Conservation (phyloP, 2,797 vertebrate genomes). For the Takifugu ocellatus region DNA sequence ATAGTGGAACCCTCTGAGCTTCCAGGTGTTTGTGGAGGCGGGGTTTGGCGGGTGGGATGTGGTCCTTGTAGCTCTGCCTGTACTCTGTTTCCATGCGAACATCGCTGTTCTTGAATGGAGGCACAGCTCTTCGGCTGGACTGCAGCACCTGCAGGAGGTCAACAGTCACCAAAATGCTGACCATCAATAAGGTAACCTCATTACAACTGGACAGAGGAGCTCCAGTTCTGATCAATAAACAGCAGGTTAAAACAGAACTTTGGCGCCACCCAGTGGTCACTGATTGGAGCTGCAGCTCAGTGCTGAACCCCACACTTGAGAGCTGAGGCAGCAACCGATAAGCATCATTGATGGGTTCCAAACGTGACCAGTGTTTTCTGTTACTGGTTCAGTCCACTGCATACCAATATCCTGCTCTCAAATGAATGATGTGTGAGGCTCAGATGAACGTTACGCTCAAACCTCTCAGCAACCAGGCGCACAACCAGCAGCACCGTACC, state of each 20-base stretch:
- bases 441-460: too few species aligned
- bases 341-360: too few species aligned
- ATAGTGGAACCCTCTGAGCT: slow-evolving; percentile 37
- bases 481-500: slow-evolving; percentile 23
- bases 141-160: slow-evolving; percentile 35
- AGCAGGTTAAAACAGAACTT: background rate
- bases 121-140: slow-evolving; percentile 26
- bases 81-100: slow-evolving; percentile 56
- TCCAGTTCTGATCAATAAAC: too few species aligned
- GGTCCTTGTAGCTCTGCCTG: slow-evolving; percentile 41
- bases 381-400: too few species aligned
- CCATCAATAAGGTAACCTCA: background rate
- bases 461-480: background rate
- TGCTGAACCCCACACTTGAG: background rate
- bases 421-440: too few species aligned
- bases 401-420: too few species aligned
- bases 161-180: slow-evolving; percentile 6
- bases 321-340: too few species aligned
- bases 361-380: too few species aligned
- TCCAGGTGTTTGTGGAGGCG: slow-evolving; percentile 46
- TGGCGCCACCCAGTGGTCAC: slow-evolving; percentile 35
- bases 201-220: too few species aligned
- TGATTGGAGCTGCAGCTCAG: background rate
- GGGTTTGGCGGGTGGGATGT: slow-evolving; percentile 20
- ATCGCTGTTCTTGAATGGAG: background rate